Conservation (phyloP, 2,113 vertebrate genomes). For the Phyllopteryx taeniolatus region DNA sequence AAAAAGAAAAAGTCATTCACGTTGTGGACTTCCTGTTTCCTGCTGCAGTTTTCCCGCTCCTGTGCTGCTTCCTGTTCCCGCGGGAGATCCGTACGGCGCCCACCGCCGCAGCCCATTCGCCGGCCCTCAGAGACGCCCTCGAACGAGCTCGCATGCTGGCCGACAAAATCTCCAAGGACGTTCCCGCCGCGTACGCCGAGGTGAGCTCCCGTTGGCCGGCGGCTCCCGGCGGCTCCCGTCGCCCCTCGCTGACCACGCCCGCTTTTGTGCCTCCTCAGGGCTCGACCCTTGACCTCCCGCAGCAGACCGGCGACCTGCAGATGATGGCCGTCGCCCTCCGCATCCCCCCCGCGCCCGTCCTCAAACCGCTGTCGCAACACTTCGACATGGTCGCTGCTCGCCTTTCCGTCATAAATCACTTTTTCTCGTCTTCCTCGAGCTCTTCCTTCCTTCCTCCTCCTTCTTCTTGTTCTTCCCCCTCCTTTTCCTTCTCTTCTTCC, state of each 20-base stretch:
- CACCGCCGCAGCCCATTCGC: accelerated
- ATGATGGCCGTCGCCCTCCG: constrained; percentile 38
- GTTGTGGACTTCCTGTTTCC: not conserved
- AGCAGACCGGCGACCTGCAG: constrained; percentile 38
- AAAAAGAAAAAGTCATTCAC: too few species aligned
- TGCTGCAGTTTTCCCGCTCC: constrained; percentile 31
- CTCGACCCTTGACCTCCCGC: constrained; percentile 35
- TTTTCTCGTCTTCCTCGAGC: not conserved
- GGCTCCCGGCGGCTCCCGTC: not conserved
- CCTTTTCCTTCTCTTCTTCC: too few species aligned
- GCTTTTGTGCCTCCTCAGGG: constrained; percentile 34
- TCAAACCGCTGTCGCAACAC: constrained; percentile 38
- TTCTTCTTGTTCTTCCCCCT: not conserved
- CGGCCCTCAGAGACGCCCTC: constrained; percentile 60
- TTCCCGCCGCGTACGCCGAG: constrained; percentile 42
- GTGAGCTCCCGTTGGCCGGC: constrained; percentile 1
- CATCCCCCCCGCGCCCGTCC: constrained; percentile 46
- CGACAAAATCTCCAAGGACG: constrained; percentile 69
- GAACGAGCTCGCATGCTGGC: constrained; percentile 71
- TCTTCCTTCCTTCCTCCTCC: not conserved
- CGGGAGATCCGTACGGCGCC: constrained; percentile 40
- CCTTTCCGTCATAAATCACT: too few species aligned
- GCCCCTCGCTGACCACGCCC: not conserved
- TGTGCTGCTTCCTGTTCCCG: constrained; percentile 37
- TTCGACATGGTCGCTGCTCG: constrained; percentile 46